phyloP scores from a whole-genome alignment of 2,797 vertebrate genomes.

The Pseudochirops corinnae region DNA sequence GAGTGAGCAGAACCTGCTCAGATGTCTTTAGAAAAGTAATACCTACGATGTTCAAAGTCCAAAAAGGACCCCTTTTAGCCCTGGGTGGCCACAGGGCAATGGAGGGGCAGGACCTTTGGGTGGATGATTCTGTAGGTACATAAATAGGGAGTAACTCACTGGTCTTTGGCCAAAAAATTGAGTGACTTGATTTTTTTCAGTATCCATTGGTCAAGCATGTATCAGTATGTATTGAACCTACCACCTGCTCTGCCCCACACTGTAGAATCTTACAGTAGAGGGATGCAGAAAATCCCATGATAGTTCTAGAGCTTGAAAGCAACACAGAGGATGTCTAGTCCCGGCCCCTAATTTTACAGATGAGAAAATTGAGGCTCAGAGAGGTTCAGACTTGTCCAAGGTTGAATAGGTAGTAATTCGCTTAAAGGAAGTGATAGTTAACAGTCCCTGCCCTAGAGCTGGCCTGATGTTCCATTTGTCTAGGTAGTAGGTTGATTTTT shows the following conservation, averaged over 20 bases:
- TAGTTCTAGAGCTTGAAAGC: background rate
- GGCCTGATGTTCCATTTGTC: background rate
- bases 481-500: background rate
- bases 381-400: background rate
- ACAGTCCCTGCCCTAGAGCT: background rate
- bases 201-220: background rate
- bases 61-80: background rate
- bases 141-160: background rate
- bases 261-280: background rate
- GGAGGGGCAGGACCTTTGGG: background rate
- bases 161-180: background rate
- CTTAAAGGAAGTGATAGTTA: background rate
- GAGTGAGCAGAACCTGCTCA: background rate
- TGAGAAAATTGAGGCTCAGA: background rate
- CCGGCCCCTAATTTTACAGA: background rate
- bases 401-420: background rate
- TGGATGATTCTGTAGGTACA: background rate
- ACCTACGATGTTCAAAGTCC: background rate
- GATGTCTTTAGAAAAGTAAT: background rate
- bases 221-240: background rate
- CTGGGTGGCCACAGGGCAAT: background rate
- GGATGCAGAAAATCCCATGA: background rate
- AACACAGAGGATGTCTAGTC: background rate
- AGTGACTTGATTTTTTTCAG: background rate
- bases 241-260: background rate